Base-by-base conservation (phyloP, 2,113 vertebrate species). In the Semicossyphus pulcher region DNA sequence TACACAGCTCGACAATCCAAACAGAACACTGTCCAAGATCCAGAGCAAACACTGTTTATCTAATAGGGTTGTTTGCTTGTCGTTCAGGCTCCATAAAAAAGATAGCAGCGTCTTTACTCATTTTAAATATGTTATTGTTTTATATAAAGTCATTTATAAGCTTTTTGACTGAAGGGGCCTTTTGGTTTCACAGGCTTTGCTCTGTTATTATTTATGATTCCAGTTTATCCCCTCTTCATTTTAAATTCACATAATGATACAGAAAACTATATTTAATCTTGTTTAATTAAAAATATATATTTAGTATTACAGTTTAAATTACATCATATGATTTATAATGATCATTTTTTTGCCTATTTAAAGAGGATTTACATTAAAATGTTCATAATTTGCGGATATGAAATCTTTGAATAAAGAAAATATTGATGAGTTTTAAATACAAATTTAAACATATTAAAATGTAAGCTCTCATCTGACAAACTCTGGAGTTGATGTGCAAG, bases 21-120 rank as follows among this genome's bases (percentile, higher is more conserved):
- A 92, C 59, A 88, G 64, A 49, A 63, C 72, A 51, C 52, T 72
- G 75, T 79, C 81, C 20, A 67, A 76, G 78, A 84, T 56, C 78
- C 72, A 65, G 42, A 32, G 81, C 84, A 90, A 91, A 90, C 69
- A 84, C 37, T 11, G 37, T 83, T 82, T 72, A 81, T 74, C 82
- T 65, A 76, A 36, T 67, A 56, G 59, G 54, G 65, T 23, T 85
- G 80, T 84, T 86, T 81, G 81, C 67, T 72, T 80, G 70, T 83
- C 85, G 72, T 84, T 74, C 41, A 3, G 48, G 61, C 57, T 72
- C 60, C 84, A 31, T 73, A 63, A 73, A 37, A 59, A 44, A 56
- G 66, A 86, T 76, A 79, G 28, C 44, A 48, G 21, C 47, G 18
- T 72, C 36, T 62, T 56, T 60, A 26, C 42, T 59, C 12, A 54